A percentile compares a stretch with the other conserved stretches of the same genome.
Conservation (phyloP, 2,797 vertebrate species). For the Labroides dimidiatus region DNA sequence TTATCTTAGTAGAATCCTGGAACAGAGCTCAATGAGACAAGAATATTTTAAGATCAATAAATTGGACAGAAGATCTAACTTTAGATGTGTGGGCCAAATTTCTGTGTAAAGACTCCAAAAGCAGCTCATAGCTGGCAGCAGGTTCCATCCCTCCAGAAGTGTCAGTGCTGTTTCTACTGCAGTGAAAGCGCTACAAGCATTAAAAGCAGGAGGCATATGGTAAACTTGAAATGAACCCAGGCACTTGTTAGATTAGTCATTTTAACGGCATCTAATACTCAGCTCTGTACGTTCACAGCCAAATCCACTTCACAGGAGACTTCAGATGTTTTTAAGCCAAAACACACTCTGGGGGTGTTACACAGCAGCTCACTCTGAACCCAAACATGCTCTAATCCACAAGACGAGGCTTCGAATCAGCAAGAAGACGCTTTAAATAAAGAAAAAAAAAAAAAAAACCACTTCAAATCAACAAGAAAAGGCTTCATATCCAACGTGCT, state of each 20-base stretch:
- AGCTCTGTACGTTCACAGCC: neutral
- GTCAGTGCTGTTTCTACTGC: neutral
- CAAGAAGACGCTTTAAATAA: no score
- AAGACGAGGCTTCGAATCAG: no score
- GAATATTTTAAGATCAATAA: neutral
- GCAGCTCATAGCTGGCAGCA: slow-evolving; percentile 19
- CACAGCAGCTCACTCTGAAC: neutral
- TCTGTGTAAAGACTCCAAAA: neutral
- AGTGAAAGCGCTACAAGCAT: neutral
- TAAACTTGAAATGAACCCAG: slow-evolving; percentile 27
- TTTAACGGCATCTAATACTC: slow-evolving; percentile 6
- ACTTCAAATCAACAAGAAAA: no score
- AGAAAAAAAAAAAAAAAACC: no score
- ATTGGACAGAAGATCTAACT: neutral
- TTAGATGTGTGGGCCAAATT: neutral
- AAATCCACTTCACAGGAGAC: neutral
- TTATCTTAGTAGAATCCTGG: no score
- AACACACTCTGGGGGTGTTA: neutral
- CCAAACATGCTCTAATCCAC: no score
- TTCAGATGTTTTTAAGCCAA: slow-evolving; percentile 20
- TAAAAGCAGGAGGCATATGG: neutral
- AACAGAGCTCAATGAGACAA: neutral
- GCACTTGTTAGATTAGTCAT: slow-evolving; percentile 30
- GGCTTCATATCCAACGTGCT: no score
- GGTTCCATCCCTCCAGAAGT: slow-evolving; percentile 6